Evolutionary conservation across 2,113 vertebrate species (phyloP).

Genomic region (Odontophorus gujanensis): DNA sequence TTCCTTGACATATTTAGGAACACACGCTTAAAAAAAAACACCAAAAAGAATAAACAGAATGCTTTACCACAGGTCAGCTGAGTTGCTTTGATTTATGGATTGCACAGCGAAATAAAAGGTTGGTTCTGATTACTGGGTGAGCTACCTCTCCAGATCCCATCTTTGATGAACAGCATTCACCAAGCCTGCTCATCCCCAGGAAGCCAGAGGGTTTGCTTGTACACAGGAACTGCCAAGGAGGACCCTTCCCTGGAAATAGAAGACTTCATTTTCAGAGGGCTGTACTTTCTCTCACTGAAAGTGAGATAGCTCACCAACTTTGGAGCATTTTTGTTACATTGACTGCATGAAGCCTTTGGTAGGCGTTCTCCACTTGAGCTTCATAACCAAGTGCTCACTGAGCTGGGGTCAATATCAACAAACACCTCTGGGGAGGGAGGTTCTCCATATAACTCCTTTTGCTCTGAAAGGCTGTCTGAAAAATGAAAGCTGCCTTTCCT

Average conservation of each 20-base stretch:
- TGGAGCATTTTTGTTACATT: neutral
- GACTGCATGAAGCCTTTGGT: neutral
- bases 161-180: neutral
- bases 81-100: neutral
- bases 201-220: neutral
- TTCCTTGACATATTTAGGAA: neutral
- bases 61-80: neutral
- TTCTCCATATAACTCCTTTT: neutral
- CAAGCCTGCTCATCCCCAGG: neutral
- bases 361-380: neutral
- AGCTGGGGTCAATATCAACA: neutral
- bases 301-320: neutral
- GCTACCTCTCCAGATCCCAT: neutral
- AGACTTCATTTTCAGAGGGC: neutral
- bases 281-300: neutral
- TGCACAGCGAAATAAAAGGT: neutral
- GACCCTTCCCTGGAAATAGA: neutral
- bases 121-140: neutral
- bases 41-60: neutral
- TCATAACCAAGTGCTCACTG: neutral
- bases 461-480: neutral
- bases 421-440: rapidly evolving
- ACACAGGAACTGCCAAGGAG: neutral
- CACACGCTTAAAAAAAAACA: neutral
- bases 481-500: conserved; percentile 34